Base-by-base conservation (phyloP, 2,888 invertebrate genomes). In the Drosophila robusta region DNA sequence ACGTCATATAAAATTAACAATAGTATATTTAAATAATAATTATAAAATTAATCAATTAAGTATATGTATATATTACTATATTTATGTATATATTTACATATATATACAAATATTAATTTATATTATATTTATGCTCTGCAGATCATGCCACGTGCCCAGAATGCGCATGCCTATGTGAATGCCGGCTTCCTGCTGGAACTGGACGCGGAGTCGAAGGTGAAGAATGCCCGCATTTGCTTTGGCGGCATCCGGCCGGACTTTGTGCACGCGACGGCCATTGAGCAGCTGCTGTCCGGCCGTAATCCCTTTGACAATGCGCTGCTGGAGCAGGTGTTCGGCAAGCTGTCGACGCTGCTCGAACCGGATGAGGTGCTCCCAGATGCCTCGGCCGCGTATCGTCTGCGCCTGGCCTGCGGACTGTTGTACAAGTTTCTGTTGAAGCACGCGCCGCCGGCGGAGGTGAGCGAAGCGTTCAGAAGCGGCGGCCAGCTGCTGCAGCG, bases 71-170 rank as follows among this genome's bases (percentile, higher is more conserved):
- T n/a, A n/a, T n/a, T n/a, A n/a, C n/a, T n/a, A n/a, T n/a, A n/a
- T n/a, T n/a, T n/a, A n/a, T n/a, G n/a, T n/a, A n/a, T n/a, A n/a
- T n/a, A n/a, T n/a, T n/a, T n/a, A n/a, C n/a, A n/a, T n/a, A n/a
- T n/a, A n/a, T n/a, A n/a, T n/a, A n/a, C n/a, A n/a, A n/a, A n/a
- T n/a, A n/a, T n/a, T n/a, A n/a, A 18, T 18, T 18, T 18, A 18
- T 18, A 18, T 18, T 18, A 29, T 29, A 29, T 29, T 34, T 12
- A 34, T 34, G 0, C 1, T 9, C 14, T 5, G 0, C 50, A 90
- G 96, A 95, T 96, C 52, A 95, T 95, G 94, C 95, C 95, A 0
- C 93, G 96, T 66, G 94, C 95, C 0, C 96, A 96, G 92, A 96
- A 96, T 82, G 95, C 96, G 0, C 96, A 96, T 81, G 96, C 96